A percentile compares a stretch with the other conserved stretches of the same genome.
Conservation (phyloP, 2,113 vertebrate genomes). For the Candoia aspera region DNA sequence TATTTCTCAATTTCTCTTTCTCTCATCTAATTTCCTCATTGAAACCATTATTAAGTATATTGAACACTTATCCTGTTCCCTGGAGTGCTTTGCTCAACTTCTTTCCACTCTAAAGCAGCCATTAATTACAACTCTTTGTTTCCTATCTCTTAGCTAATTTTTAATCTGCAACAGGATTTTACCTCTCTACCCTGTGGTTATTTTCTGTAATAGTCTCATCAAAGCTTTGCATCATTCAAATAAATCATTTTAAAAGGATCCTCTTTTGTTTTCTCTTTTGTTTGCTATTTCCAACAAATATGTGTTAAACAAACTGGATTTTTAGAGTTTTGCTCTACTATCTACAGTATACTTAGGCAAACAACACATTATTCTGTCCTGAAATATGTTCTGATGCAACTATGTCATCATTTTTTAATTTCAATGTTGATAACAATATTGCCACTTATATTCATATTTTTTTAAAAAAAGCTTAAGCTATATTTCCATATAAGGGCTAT, state of each 20-base stretch:
- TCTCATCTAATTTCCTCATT: slow-evolving; percentile 29
- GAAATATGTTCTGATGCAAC: not conserved
- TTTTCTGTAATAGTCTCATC: slow-evolving; percentile 61
- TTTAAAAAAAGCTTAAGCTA: not conserved
- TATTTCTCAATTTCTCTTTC: slow-evolving; percentile 38
- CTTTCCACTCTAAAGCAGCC: slow-evolving; percentile 40
- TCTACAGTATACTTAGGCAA: slow-evolving; percentile 9
- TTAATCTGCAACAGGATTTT: slow-evolving; percentile 67
- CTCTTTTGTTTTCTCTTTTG: slow-evolving; percentile 20
- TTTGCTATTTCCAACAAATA: slow-evolving; percentile 43
- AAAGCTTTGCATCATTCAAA: slow-evolving; percentile 48
- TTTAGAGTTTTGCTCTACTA: slow-evolving; percentile 31
- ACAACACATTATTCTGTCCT: slow-evolving; percentile 27
- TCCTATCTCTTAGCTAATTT: slow-evolving; percentile 62
- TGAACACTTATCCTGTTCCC: slow-evolving; percentile 61
- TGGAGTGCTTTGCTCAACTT: slow-evolving; percentile 54
- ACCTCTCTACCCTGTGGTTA: slow-evolving; percentile 47
- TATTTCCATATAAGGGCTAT: slow-evolving; percentile 26
- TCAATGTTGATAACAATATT: not conserved
- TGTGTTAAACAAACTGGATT: slow-evolving; percentile 28
- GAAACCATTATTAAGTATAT: slow-evolving; percentile 59
- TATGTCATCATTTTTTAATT: not conserved
- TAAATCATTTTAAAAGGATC: slow-evolving; percentile 42
- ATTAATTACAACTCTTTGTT: slow-evolving; percentile 64
- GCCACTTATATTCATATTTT: not conserved